Evolutionary conservation across 2,888 invertebrate genomes (phyloP).

Genomic region (Cheiracanthium punctorium): DNA sequence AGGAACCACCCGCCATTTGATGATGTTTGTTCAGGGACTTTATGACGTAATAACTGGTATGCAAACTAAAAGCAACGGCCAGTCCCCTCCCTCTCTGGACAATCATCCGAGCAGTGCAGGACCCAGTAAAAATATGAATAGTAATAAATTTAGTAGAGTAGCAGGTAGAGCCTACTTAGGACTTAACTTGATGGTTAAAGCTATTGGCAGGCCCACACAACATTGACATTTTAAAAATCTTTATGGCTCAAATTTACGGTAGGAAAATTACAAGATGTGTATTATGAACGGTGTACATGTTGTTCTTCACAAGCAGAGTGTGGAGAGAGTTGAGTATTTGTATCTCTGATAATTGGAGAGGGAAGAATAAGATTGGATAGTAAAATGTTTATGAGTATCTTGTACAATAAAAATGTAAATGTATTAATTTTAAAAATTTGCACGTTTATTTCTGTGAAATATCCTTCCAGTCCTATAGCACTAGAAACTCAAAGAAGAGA

Average conservation of each 20-base stretch:
- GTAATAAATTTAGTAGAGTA: constrained; percentile 61
- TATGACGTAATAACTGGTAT: constrained; percentile 59
- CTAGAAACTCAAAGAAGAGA: background rate
- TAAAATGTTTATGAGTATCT: background rate
- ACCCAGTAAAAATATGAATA: constrained; percentile 25
- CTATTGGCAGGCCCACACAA: constrained; percentile 77
- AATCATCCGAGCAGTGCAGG: constrained; percentile 25
- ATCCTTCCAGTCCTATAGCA: background rate
- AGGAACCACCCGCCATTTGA: constrained; percentile 70
- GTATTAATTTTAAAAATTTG: background rate
- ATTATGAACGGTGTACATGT: background rate
- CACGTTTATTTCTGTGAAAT: background rate
- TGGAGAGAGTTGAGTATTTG: background rate
- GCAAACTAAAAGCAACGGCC: constrained; percentile 23
- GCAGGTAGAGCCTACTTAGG: constrained; percentile 66
- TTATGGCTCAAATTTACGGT: background rate
- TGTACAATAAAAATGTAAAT: background rate
- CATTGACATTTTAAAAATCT: constrained; percentile 31
- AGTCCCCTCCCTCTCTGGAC: constrained; percentile 2
- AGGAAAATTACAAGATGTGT: background rate
- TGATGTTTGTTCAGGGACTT: constrained; percentile 69
- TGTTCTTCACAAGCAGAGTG: background rate
- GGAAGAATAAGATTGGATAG: background rate
- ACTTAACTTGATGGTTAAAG: constrained; percentile 68
- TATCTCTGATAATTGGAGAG: background rate